phyloP scores from a whole-genome alignment of 2,113 vertebrate species.

The Abramis brama region DNA sequence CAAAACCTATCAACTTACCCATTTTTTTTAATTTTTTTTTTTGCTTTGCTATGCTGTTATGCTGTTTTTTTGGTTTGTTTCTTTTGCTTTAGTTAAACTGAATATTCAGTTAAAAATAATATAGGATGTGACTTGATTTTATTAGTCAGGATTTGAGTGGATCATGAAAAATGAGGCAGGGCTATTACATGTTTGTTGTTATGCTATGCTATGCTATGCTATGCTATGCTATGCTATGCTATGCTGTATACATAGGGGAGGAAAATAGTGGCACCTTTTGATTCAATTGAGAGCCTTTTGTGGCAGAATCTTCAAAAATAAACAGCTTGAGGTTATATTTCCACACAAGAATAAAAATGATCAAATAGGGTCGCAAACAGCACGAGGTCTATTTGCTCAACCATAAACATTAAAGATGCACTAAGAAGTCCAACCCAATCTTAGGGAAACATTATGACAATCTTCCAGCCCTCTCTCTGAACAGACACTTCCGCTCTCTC shows the following conservation, averaged over 20 bases:
- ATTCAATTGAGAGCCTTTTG: not conserved
- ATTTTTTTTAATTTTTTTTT: no score
- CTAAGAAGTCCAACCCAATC: not conserved
- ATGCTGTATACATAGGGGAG: not conserved
- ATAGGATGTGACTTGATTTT: not conserved
- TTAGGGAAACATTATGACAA: constrained; percentile 17
- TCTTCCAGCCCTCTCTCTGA: not conserved
- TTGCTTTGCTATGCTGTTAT: no score
- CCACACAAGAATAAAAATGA: not conserved
- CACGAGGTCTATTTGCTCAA: constrained; percentile 32
- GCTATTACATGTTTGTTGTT: no score
- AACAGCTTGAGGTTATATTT: not conserved
- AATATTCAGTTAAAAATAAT: not conserved
- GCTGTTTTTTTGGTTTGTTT: not conserved
- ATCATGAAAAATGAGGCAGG: not conserved
- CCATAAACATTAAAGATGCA: constrained; percentile 8
- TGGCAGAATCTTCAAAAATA: not conserved
- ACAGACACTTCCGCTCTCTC: constrained; percentile 5
- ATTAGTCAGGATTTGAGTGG: not conserved
- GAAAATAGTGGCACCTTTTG: not conserved
- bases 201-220: not conserved
- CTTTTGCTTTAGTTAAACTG: not conserved
- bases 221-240: no score
- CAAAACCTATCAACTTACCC: not conserved
- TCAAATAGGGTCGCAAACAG: not conserved